A percentile compares a stretch with the other conserved stretches of the same genome.
phyloP scores from a whole-genome alignment of 1,140 invertebrate genomes.

The Aporrectodea caliginosa region DNA sequence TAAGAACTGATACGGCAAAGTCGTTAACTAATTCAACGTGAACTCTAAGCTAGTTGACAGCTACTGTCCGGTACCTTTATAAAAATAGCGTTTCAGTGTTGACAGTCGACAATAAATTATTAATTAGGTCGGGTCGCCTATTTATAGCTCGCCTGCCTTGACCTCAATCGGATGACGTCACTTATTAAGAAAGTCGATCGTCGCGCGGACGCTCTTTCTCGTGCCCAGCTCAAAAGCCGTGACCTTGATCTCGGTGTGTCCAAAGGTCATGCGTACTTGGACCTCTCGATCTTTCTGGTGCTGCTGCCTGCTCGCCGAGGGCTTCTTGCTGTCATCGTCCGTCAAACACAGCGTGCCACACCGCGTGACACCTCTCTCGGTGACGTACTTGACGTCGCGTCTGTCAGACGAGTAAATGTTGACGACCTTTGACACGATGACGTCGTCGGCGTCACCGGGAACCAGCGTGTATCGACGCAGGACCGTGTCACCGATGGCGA shows the following conservation, averaged over 20 bases:
- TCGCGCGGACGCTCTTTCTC: constrained; percentile 57
- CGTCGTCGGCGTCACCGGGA: constrained; percentile 54
- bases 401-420: constrained; percentile 60
- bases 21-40: too few relatives aligned
- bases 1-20: too few relatives aligned
- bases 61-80: too few relatives aligned
- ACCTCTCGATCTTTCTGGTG: constrained; percentile 33
- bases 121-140: too few relatives aligned
- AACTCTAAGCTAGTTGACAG: too few relatives aligned
- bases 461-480: constrained; percentile 61
- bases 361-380: constrained; percentile 58
- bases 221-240: constrained; percentile 60
- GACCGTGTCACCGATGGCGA: constrained; percentile 58
- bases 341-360: constrained; percentile 61
- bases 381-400: constrained; percentile 58
- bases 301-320: constrained; percentile 31
- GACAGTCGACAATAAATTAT: too few relatives aligned
- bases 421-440: constrained; percentile 54
- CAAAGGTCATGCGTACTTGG: constrained; percentile 59
- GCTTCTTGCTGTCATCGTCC: constrained; percentile 42
- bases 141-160: too few relatives aligned
- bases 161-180: too few relatives aligned
- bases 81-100: too few relatives aligned
- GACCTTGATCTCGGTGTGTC: constrained; percentile 62
- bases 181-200: constrained; percentile 59